Base-by-base conservation (phyloP, 2,113 vertebrate genomes). In the Paralichthys olivaceus region DNA sequence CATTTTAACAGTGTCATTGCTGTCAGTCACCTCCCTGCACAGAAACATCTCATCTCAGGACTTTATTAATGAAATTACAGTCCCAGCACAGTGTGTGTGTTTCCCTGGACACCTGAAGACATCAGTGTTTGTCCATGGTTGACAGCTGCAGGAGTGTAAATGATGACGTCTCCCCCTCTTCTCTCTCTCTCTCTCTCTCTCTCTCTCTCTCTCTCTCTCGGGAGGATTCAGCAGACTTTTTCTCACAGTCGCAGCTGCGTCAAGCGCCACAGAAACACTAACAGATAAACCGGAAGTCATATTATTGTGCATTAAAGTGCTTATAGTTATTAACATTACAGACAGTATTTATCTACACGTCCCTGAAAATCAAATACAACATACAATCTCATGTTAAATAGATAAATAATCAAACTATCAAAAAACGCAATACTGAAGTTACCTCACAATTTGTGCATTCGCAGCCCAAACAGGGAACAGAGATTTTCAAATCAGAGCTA, bases 91-190 rank as follows among this genome's bases (percentile, higher is more conserved):
- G 56, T 63, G 1, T 23, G 58, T 6, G 51, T 53, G 80, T 80
- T 80, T 88, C 84, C 86, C 78, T 80, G 61, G 65, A 47, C 69
- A 70, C 79, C 15, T 84, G 79, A 90, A 90, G 68, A 77, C 75
- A 83, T 9, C 85, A 73, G 55, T n/a, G 32, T 80, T 72, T 75
- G 47, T 81, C 81, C 82, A 57, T 59, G 14, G 43, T n/a, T 90
- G 87, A 90, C 90, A 90, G 85, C 83, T 90, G 86, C 67, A 54
- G 62, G 22, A 72, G 76, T 69, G 69, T 69, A 79, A 55, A 34
- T 51, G 71, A 77, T 90, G 85, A 89, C 88, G 82, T 91, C 75
- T 49, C 43, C 17, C 43, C 17, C 43, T 19, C 15, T 45, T 17
- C 43, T 17, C 43, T 45, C 43, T 15, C 43, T 43, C 37, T 43